Conservation (phyloP, 2,113 vertebrate genomes). For the Mirounga angustirostris region DNA sequence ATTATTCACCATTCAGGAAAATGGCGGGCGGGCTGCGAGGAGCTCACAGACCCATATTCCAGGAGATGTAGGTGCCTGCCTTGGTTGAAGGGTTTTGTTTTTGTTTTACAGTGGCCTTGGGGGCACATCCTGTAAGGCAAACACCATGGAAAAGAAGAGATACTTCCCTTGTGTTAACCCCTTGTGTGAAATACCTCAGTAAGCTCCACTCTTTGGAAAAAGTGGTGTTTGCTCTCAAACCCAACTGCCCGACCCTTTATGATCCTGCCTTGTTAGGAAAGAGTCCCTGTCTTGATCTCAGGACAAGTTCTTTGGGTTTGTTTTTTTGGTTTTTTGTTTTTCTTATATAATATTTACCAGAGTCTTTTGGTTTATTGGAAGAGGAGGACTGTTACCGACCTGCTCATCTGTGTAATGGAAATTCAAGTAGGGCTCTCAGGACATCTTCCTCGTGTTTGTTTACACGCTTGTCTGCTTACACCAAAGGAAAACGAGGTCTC, state of each 20-base stretch:
- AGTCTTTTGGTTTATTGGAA: conserved; percentile 76
- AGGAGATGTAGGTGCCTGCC: not conserved
- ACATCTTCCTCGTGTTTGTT: conserved; percentile 31
- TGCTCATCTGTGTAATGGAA: conserved; percentile 80
- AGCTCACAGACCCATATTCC: not conserved
- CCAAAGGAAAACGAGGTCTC: conserved; percentile 60
- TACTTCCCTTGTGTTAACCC: not conserved
- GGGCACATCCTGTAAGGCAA: not conserved
- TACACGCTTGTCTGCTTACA: conserved; percentile 69
- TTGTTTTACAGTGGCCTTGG: not conserved
- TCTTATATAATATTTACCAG: conserved; percentile 45
- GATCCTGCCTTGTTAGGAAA: conserved; percentile 11
- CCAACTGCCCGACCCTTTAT: conserved; percentile 70
- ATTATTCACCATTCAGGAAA: conserved; percentile 89
- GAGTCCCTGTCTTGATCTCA: conserved; percentile 69
- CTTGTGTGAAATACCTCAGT: not conserved
- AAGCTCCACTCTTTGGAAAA: not conserved
- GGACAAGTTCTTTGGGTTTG: conserved; percentile 65
- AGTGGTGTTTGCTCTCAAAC: conserved; percentile 20
- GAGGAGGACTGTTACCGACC: conserved; percentile 67
- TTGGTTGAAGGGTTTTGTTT: not conserved
- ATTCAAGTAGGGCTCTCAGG: conserved; percentile 74
- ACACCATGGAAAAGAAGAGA: conserved; percentile 1
- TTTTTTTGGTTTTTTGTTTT: conserved; percentile 19
- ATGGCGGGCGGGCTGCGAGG: conserved; percentile 11